Base-by-base conservation (phyloP, 2,888 invertebrate genomes). In the Scaptomyza caliginosa region DNA sequence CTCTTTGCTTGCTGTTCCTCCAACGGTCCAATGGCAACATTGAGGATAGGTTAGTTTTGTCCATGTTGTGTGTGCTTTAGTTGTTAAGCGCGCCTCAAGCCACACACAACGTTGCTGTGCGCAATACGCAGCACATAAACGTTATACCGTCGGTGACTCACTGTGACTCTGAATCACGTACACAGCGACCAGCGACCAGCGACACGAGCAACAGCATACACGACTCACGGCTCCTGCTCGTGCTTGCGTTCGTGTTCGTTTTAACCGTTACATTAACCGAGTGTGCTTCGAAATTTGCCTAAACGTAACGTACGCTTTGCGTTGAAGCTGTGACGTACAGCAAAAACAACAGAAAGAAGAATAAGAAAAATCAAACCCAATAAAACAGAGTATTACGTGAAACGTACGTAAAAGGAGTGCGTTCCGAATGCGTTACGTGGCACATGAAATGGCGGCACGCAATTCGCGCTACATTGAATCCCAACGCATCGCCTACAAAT, bases 371-470 rank as follows among this genome's bases (percentile, higher is more conserved):
- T 4, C 24, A 11, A 24, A 11, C 6, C 28, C 43, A 39, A 50
- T 3, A 10, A 38, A 46, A 16, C 2, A 45, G 11, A 39, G 6
- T 5, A 34, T n/a, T 5, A 43, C 36, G 26, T 24, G 19, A 24
- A 50, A 45, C 38, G 48, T 43, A 19, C 39, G 43, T 57, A 50
- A 56, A 16, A 52, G n/a, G n/a, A n/a, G n/a, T n/a, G n/a, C 19
- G 34, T 51, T 66, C 74, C 73, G 75, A 73, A 67, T 78, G 82
- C 85, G 73, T 75, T 62, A 70, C 82, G 68, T 62, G 81, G 64
- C 83, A 83, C 86, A 72, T 86, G 83, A 87, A 76, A 83, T 87
- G 86, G 86, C 86, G 79, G 82, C 82, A 82, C 82, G 87, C 86
- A 87, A 74, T 85, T 87, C 87, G 85, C 81, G 81, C 78, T 82